Percentiles rank a stretch among this genome's conserved stretches.
phyloP scores from a whole-genome alignment of 1,140 invertebrate species.

The Heliothis subflexa region DNA sequence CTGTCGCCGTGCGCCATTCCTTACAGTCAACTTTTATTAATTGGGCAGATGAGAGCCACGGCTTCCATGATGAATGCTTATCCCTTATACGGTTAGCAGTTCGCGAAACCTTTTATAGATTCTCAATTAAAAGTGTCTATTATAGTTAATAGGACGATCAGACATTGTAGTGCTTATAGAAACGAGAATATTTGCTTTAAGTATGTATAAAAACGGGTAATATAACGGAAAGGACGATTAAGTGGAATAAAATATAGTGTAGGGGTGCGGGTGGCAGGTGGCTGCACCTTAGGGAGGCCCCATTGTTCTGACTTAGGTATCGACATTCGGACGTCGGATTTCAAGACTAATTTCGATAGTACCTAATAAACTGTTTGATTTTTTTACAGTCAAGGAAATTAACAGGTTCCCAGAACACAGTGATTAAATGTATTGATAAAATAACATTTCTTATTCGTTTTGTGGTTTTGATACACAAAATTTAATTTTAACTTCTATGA shows the following conservation, averaged over 20 bases:
- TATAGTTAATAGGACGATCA: conserved; percentile 81
- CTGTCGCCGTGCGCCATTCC: conserved; percentile 75
- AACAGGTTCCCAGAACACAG: no score
- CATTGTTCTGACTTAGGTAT: conserved; percentile 49
- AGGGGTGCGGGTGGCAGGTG: conserved; percentile 84
- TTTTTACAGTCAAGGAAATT: no score
- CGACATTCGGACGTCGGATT: conserved; percentile 43
- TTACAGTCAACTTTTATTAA: conserved; percentile 85
- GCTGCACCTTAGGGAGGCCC: conserved; percentile 66
- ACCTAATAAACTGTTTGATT: no score
- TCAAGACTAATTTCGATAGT: neutral
- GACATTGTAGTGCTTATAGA: conserved; percentile 78
- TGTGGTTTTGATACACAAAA: neutral
- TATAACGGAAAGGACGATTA: conserved; percentile 86
- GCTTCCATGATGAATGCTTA: conserved; percentile 83
- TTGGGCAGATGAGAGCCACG: conserved; percentile 85
- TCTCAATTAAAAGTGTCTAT: conserved; percentile 86
- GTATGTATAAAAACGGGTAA: conserved; percentile 82
- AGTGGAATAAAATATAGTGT: conserved; percentile 86
- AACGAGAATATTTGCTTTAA: conserved; percentile 85
- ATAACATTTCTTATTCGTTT: no score
- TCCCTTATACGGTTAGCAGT: conserved; percentile 79
- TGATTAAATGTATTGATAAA: no score
- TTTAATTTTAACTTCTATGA: neutral
- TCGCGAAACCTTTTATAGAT: conserved; percentile 86